Base-by-base conservation (phyloP, 2,797 vertebrate species). In the Spinus pinus region DNA sequence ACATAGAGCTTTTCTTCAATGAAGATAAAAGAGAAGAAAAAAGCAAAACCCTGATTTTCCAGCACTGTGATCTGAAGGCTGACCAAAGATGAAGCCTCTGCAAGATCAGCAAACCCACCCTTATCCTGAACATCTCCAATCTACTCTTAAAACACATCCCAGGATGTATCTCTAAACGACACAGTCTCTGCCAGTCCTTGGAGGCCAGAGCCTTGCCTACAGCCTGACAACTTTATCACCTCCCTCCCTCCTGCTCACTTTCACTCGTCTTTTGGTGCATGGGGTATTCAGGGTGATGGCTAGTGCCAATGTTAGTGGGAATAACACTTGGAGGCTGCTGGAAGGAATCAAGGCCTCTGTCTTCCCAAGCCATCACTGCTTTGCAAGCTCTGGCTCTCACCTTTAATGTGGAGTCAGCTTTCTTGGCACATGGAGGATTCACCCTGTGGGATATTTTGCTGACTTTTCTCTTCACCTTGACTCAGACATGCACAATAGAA, bases 401-500 rank as follows among this genome's bases (percentile, higher is more conserved):
- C 90, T 97, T 95, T 97, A 95, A 95, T 93, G 86, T 95, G 71
- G 81, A 95, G 95, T 90, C 94, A 94, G 90, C 80, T 94, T 96
- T 94, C 73, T 90, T 96, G 94, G 90, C 92, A 95, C 94, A 93
- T 69, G 89, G 91, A 91, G 87, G 87, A 93, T 89, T 95, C 88
- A 86, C 93, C 94, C 93, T 88, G 88, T 95, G 92, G 90, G 96
- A 93, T 96, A 93, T 62, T 95, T 86, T 53, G 46, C 78, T 95
- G 90, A 95, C 90, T 95, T 93, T 92, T 95, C 83, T 90, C 81
- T 92, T 97, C 94, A 96, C 93, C 92, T 97, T 95, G 92, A 90
- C 83, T 95, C 65, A 94, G 71, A 85, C 74, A 67, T 12, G 41
- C 51, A 94, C 92, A 90, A 58, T 27, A 93, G 91, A 95, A 95